These are phyloP conservation scores for Artemisiospiza belli DNA, from an alignment of 2,113 vertebrate species.

Conservation along the genomic window DNA sequence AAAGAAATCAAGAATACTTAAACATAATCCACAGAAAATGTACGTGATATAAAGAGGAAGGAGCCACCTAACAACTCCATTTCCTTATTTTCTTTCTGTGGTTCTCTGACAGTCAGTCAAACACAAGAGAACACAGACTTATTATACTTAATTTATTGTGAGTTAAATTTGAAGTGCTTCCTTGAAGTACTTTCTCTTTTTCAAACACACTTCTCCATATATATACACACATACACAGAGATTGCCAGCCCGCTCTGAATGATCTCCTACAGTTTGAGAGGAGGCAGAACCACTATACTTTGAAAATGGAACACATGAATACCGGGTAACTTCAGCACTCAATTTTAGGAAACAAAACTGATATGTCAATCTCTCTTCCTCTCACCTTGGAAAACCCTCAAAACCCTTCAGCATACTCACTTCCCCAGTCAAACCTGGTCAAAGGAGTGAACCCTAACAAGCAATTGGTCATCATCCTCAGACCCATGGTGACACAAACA, in stretches of 20 bases:
- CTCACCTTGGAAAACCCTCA: neutral
- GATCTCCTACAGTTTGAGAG: neutral
- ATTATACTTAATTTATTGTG: neutral
- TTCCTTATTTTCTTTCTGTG: neutral
- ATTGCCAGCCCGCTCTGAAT: neutral
- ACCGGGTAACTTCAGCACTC: neutral
- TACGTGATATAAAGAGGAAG: neutral
- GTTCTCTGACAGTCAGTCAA: neutral
- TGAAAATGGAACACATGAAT: neutral
- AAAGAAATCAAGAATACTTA: neutral
- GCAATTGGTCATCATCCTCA: neutral
- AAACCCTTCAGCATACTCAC: neutral
- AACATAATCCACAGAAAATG: neutral
- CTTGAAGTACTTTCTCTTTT: neutral
- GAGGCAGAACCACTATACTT: neutral
- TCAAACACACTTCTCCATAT: neutral
- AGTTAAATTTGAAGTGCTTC: neutral
- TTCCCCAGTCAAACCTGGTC: neutral
- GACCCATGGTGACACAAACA: rapidly evolving
- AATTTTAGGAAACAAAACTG: neutral
- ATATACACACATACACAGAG: neutral
- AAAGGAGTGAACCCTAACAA: neutral
- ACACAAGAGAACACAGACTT: neutral
- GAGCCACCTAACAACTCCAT: neutral
- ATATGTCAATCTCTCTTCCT: neutral